phyloP scores from a whole-genome alignment of 2,888 invertebrate genomes.

The Napeogenes sylphis region DNA sequence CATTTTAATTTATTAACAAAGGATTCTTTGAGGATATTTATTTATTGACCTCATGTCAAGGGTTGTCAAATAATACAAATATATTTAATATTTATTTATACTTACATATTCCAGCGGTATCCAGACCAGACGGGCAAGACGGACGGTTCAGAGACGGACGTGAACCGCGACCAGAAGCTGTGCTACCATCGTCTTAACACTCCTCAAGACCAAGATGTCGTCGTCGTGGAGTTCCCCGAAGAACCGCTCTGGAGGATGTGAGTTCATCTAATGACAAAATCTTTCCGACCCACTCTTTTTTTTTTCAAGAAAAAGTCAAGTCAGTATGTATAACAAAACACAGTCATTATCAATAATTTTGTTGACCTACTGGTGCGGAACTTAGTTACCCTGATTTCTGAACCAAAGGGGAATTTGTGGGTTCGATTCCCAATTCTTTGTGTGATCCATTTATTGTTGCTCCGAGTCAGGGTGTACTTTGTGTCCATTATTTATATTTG shows the following conservation, averaged over 20 bases:
- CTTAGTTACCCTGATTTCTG: too few species aligned
- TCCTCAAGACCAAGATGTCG: constrained; percentile 88
- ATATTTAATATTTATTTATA: not conserved
- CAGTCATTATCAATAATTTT: not conserved
- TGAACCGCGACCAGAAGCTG: constrained; percentile 93
- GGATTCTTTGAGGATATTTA: too few species aligned
- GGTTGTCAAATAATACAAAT: not conserved
- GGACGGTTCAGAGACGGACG: constrained; percentile 94
- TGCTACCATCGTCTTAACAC: constrained; percentile 95
- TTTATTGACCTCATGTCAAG: not conserved
- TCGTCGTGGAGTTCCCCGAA: constrained; percentile 93
- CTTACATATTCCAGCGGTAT: constrained; percentile 79
- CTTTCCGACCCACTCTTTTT: not conserved
- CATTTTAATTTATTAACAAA: too few species aligned
- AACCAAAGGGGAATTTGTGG: too few species aligned
- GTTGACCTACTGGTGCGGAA: too few species aligned
- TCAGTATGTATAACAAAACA: not conserved
- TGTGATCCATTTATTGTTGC: too few species aligned
- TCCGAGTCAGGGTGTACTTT: too few species aligned
- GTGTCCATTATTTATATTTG: too few species aligned
- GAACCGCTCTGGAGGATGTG: constrained; percentile 95
- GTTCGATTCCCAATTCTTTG: too few species aligned
- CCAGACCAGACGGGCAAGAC: constrained; percentile 88
- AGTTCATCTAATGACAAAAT: constrained; percentile 44
- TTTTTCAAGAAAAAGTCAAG: not conserved